Evolutionary conservation across 2,797 vertebrate genomes (phyloP), one percentile per base, ranked within the genome.

Genomic region (Numenius phaeopus): DNA sequence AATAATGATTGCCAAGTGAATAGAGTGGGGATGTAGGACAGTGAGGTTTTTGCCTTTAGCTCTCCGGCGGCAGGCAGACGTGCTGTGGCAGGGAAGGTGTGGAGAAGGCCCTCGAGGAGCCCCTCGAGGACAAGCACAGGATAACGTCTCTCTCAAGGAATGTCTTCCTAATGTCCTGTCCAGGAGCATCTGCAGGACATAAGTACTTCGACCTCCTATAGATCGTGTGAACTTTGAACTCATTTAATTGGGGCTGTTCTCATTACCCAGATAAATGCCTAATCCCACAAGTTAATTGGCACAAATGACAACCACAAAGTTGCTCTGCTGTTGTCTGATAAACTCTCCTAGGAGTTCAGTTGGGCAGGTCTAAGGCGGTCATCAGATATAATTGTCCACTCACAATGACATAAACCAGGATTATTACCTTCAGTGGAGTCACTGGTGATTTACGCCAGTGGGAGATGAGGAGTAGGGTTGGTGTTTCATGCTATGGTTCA

Each of bases 221-320:
- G 24, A 18, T 10, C 11, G 54, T 44, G 72, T 62, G 69, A 93
- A 49, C 72, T 86, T 61, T 79, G 77, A 83, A 58, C 79, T 73
- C 11, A 0, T 5, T 20, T 91, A 88, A 88, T 40, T 62, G 72
- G 52, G 70, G 66, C 85, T 84, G 80, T 62, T 82, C 91, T 95
- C 83, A 84, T 95, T 94, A 95, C 87, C 83, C 54, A 86, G 73
- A 90, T 84, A 86, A 94, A 93, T 79, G 40, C 79, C 62, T 76
- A 65, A 88, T 83, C 61, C 83, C 87, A 34, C 46, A 58, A 66
- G 69, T 78, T 83, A 91, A 95, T 93, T 90, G 94, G 57, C 79
- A 90, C 62, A 88, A 95, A 94, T 95, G 94, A 46, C 47, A 88
- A 55, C 82, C 79, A 11, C 39, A 32, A 19, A 91, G 76, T 75